Evolutionary conservation across 2,797 vertebrate genomes (phyloP).

Genomic region (Lepus townsendii): DNA sequence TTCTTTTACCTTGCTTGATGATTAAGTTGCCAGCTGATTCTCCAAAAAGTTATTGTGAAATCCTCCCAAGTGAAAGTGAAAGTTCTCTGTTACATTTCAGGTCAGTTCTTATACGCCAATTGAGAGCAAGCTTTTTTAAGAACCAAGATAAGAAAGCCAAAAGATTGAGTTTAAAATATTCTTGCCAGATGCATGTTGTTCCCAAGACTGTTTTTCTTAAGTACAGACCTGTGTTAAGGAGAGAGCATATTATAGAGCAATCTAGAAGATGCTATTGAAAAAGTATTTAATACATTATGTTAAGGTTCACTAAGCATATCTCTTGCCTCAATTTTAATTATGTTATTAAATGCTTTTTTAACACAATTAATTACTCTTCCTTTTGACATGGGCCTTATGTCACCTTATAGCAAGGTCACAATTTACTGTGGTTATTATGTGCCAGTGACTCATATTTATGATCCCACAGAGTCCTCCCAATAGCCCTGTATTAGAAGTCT

Average conservation of each 20-base stretch:
- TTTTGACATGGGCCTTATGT: neutral
- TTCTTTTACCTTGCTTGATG: neutral
- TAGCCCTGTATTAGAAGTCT: neutral
- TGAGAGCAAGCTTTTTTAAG: neutral
- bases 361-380: neutral
- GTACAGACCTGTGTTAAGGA: neutral
- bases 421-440: neutral
- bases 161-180: neutral
- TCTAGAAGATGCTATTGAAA: slow-evolving; percentile 4
- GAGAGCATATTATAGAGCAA: neutral
- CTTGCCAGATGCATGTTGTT: slow-evolving; percentile 14
- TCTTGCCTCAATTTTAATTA: slow-evolving; percentile 25
- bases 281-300: neutral
- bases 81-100: neutral
- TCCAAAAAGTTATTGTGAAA: slow-evolving; percentile 21
- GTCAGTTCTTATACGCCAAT: neutral
- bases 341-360: slow-evolving; percentile 23
- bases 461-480: neutral
- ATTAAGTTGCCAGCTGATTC: neutral
- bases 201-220: neutral
- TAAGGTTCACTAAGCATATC: neutral
- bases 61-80: slow-evolving; percentile 12
- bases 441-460: neutral
- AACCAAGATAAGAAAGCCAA: neutral
- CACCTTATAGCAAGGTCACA: neutral